phyloP scores from a whole-genome alignment of 2,113 vertebrate genomes.

The Actinemys pallida region DNA sequence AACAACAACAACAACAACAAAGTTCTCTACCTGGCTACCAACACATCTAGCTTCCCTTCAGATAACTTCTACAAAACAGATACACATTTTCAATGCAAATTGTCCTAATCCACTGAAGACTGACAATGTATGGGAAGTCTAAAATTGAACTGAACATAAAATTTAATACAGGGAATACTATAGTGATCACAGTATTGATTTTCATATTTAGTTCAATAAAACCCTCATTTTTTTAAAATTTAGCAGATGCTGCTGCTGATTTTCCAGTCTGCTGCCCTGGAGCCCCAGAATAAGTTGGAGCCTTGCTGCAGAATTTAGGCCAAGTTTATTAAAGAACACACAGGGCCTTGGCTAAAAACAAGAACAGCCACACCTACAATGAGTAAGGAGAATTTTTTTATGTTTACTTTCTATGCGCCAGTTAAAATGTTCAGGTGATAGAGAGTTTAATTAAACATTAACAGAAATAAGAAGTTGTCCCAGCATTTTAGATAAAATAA shows the following conservation, averaged over 20 bases:
- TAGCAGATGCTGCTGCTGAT: neutral
- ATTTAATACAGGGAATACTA: neutral
- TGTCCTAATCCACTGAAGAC: accelerated
- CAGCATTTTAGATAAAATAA: slow-evolving; percentile 8
- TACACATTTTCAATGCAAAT: neutral
- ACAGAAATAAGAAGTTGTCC: neutral
- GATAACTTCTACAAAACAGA: neutral
- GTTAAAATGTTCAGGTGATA: neutral
- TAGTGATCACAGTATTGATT: neutral
- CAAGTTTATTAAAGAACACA: neutral
- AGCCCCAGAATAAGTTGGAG: neutral
- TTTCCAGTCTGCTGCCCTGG: neutral
- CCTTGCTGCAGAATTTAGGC: neutral
- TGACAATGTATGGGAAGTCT: neutral
- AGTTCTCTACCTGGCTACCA: neutral
- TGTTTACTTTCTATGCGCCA: neutral
- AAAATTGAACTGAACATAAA: neutral
- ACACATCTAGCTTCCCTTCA: neutral
- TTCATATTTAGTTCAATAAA: neutral
- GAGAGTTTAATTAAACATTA: neutral
- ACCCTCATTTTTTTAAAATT: neutral
- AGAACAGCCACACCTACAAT: neutral
- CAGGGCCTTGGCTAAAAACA: neutral
- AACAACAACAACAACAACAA: neutral
- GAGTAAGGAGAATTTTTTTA: neutral